These are phyloP conservation scores for Crypturellus tataupa DNA, from an alignment of 2,797 vertebrate genomes.

Conservation along the genomic window DNA sequence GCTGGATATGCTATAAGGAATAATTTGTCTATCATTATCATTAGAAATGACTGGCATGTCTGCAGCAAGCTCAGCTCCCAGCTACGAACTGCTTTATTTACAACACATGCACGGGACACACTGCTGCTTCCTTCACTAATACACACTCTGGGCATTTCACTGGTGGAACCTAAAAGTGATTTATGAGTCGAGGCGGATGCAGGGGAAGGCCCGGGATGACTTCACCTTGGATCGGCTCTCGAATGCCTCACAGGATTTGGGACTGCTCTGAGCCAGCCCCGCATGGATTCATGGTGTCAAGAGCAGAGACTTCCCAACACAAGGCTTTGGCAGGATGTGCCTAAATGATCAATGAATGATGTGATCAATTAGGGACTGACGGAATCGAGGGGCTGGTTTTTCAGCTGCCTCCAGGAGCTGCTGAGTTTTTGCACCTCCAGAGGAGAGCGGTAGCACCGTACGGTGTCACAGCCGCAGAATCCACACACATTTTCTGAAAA, in stretches of 20 bases:
- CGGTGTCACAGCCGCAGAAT: neutral
- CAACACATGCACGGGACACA: neutral
- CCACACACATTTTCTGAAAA: conserved; percentile 5
- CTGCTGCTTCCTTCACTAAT: neutral
- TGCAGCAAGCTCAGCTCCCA: neutral
- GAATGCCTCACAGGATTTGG: neutral
- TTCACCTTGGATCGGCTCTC: neutral
- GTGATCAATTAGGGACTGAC: neutral
- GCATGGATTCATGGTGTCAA: accelerated
- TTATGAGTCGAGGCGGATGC: neutral
- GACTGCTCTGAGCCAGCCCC: neutral
- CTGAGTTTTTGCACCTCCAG: neutral
- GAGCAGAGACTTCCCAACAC: neutral
- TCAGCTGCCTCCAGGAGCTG: neutral
- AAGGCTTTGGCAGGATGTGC: accelerated
- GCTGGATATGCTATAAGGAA: neutral
- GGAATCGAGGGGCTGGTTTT: neutral
- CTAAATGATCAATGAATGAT: too few species aligned
- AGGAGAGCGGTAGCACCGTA: neutral
- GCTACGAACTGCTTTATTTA: neutral
- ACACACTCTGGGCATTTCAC: neutral
- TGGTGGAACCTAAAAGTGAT: neutral
- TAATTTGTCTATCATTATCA: neutral
- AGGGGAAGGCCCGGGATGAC: neutral
- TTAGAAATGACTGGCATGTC: neutral